phyloP scores from a whole-genome alignment of 2,888 invertebrate species.

The Patella depressa region DNA sequence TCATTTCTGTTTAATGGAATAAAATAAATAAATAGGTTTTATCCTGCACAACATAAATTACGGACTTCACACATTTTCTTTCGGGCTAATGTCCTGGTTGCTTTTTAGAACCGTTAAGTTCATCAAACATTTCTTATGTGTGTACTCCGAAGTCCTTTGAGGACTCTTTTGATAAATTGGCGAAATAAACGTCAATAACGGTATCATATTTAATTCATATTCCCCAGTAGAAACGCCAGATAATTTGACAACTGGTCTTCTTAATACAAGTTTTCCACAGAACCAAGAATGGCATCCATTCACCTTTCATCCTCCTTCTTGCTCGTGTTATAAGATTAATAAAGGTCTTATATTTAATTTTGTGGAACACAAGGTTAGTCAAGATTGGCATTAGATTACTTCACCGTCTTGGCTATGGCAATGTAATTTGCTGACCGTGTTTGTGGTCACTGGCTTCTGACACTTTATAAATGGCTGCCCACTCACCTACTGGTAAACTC shows the following conservation, averaged over 20 bases:
- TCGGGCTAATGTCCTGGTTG: too few relatives aligned
- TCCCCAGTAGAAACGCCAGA: neutral
- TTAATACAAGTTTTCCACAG: neutral
- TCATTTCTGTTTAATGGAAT: too few relatives aligned
- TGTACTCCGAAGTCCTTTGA: too few relatives aligned
- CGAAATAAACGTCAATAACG: slow-evolving; percentile 4
- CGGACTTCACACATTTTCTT: too few relatives aligned
- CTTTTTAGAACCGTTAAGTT: too few relatives aligned
- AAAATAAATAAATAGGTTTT: too few relatives aligned
- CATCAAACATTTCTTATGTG: too few relatives aligned
- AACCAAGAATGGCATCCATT: neutral
- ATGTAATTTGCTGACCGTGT: slow-evolving; percentile 9
- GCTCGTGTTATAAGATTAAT: slow-evolving; percentile 2
- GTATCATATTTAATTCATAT: slow-evolving; percentile 2
- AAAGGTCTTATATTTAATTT: slow-evolving; percentile 9
- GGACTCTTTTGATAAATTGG: neutral
- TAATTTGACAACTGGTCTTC: too few relatives aligned
- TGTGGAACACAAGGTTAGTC: neutral
- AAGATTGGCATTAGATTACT: slow-evolving; percentile 8
- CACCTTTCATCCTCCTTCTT: neutral
- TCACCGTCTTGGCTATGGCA: neutral
- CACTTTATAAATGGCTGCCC: neutral
- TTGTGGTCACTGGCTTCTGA: slow-evolving; percentile 7
- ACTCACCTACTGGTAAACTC: neutral
- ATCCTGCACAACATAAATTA: too few relatives aligned